phyloP scores from a whole-genome alignment of 2,113 vertebrate species.

The Ranitomeya imitator region DNA sequence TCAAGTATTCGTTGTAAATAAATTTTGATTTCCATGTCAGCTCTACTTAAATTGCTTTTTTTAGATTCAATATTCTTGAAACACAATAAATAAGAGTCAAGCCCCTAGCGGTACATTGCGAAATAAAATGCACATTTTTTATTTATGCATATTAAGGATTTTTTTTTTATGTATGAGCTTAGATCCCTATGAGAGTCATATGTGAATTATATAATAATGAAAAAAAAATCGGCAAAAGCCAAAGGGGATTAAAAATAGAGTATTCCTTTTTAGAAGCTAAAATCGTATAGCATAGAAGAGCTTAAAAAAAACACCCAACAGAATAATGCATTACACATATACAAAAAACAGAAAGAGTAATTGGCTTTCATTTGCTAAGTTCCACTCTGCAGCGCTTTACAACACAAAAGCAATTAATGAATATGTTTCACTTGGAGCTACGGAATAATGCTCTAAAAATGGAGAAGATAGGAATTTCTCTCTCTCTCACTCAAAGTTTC shows the following conservation, averaged over 20 bases:
- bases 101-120: constrained; percentile 49
- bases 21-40: constrained; percentile 49
- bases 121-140: constrained; percentile 56
- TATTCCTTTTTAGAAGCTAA: constrained; percentile 51
- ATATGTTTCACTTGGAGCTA: constrained; percentile 55
- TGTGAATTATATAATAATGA: constrained; percentile 49
- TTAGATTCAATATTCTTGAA: constrained; percentile 47
- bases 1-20: constrained; percentile 29
- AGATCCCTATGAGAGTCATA: constrained; percentile 45
- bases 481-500: constrained; percentile 61
- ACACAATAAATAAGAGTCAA: constrained; percentile 50
- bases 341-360: constrained; percentile 57
- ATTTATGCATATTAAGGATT: constrained; percentile 47
- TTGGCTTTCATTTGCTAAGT: constrained; percentile 57
- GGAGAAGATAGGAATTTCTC: constrained; percentile 56
- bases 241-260: constrained; percentile 45
- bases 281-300: constrained; percentile 28
- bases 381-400: constrained; percentile 54
- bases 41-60: constrained; percentile 54
- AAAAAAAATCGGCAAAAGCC: constrained; percentile 44
- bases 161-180: constrained; percentile 28
- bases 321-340: constrained; percentile 54
- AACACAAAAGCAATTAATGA: constrained; percentile 58
- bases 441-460: constrained; percentile 52
- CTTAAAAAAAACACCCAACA: constrained; percentile 42